phyloP scores from a whole-genome alignment of 2,888 invertebrate genomes.

The Tupiocoris notatus region DNA sequence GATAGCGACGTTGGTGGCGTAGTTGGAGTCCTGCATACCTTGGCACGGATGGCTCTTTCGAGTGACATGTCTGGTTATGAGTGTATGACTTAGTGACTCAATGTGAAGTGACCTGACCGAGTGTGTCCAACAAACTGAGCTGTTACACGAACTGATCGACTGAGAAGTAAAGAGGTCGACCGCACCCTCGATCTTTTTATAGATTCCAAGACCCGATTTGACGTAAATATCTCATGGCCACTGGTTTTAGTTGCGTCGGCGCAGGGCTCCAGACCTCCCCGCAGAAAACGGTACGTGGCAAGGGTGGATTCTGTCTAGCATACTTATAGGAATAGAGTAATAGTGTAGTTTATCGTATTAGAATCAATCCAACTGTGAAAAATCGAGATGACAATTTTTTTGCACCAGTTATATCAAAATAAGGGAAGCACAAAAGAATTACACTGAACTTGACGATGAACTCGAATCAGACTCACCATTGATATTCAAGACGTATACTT shows the following conservation, averaged over 20 bases:
- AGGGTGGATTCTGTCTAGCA: too few relatives aligned
- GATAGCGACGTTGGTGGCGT: neutral
- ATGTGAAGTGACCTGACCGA: conserved; percentile 1
- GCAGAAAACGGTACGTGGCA: too few relatives aligned
- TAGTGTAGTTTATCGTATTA: too few relatives aligned
- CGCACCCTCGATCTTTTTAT: conserved; percentile 12
- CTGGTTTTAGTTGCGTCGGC: neutral
- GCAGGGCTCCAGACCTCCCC: neutral
- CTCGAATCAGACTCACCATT: too few relatives aligned
- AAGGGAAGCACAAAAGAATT: too few relatives aligned
- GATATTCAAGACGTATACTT: too few relatives aligned
- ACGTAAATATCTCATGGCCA: conserved; percentile 16
- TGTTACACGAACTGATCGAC: neutral
- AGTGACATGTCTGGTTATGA: conserved; percentile 72
- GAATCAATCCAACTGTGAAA: too few relatives aligned
- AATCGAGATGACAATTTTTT: too few relatives aligned
- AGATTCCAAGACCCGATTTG: conserved; percentile 12
- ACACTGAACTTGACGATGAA: too few relatives aligned
- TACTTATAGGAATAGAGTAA: too few relatives aligned
- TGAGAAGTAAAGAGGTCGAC: conserved; percentile 12
- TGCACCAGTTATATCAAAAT: too few relatives aligned
- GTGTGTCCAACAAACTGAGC: neutral
- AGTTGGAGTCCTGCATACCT: conserved; percentile 61
- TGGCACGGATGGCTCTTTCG: conserved; percentile 87
- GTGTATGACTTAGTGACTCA: neutral